A percentile compares a stretch with the other conserved stretches of the same genome.
phyloP scores from a whole-genome alignment of 2,113 vertebrate genomes.

The Misgurnus anguillicaudatus region DNA sequence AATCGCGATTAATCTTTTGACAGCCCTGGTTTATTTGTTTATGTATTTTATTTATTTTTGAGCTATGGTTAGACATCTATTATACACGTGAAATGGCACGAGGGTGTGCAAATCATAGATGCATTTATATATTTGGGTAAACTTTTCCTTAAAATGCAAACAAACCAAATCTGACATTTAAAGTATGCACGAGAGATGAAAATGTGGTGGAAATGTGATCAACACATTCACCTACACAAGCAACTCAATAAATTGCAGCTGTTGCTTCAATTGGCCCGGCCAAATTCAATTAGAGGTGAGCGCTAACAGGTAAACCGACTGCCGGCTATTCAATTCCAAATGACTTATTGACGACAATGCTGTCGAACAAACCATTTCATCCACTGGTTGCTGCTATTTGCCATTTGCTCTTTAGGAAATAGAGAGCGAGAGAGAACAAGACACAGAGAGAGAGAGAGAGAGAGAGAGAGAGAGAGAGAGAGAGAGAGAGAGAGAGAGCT shows the following conservation, averaged over 20 bases:
- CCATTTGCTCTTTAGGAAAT: constrained; percentile 38
- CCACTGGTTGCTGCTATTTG: constrained; percentile 48
- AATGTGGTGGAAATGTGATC: constrained; percentile 24
- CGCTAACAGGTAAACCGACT: constrained; percentile 61
- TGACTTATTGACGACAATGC: constrained; percentile 41
- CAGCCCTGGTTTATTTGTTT: too few species aligned
- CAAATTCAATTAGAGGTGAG: constrained; percentile 64
- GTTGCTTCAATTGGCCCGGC: constrained; percentile 59
- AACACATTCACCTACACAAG: constrained; percentile 53
- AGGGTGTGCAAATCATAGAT: too few species aligned
- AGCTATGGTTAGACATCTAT: too few species aligned
- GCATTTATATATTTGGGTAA: too few species aligned
- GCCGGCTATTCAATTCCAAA: constrained; percentile 51
- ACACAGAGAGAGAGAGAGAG: constrained; percentile 26
- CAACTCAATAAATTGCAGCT: constrained; percentile 61
- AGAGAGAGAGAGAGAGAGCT: constrained; percentile 37
- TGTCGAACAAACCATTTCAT: constrained; percentile 54
- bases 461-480: constrained; percentile 28
- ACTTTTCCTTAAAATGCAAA: too few species aligned
- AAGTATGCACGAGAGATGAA: background rate
- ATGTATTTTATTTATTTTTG: too few species aligned
- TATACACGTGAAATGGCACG: too few species aligned
- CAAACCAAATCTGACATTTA: too few species aligned
- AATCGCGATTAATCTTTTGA: too few species aligned
- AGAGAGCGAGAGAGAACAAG: background rate